Evolutionary conservation across 2,888 invertebrate species (phyloP).

Genomic region (Calliopum simillimum): DNA sequence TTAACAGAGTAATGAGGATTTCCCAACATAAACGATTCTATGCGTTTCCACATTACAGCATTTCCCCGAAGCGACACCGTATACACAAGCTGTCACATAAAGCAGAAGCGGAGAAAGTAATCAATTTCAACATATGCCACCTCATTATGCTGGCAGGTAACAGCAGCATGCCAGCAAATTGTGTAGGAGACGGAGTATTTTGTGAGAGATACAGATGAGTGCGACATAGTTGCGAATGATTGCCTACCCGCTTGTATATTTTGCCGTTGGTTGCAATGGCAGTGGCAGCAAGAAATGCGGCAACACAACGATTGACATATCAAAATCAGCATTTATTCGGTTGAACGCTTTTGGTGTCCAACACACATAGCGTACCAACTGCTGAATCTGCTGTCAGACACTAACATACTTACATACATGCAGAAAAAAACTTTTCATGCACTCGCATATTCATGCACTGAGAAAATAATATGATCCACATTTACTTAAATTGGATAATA

Average conservation of each 20-base stretch:
- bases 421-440: no score
- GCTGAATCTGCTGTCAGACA: background rate
- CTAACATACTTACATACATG: background rate
- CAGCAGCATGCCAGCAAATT: background rate
- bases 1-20: constrained; percentile 7
- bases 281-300: background rate
- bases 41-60: background rate
- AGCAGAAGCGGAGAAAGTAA: constrained; percentile 14
- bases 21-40: background rate
- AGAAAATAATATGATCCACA: background rate
- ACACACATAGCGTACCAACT: background rate
- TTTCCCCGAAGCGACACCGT: background rate
- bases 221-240: background rate
- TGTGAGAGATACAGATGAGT: background rate
- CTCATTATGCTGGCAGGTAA: background rate
- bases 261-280: background rate
- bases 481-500: no score
- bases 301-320: constrained; percentile 23
- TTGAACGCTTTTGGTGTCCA: constrained; percentile 18
- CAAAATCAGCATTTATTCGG: constrained; percentile 28
- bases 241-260: background rate
- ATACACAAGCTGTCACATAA: background rate
- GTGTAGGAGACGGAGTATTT: background rate
- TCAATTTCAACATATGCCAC: constrained; percentile 5
- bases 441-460: background rate